Conservation (phyloP, 2,113 vertebrate species). For the Chelonoidis abingdonii region DNA sequence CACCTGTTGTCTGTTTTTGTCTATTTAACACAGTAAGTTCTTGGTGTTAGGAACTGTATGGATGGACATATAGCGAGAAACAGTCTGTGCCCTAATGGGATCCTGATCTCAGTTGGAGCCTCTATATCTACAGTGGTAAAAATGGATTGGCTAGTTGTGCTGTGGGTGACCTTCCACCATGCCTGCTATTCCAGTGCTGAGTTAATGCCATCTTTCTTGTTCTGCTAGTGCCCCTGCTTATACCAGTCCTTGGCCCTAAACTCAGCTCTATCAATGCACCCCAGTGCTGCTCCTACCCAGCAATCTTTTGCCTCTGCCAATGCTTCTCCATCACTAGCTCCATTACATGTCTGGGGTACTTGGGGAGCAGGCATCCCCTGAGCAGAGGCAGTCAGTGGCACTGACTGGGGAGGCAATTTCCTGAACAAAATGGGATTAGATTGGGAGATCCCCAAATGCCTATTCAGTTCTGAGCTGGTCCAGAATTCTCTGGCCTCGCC, state of each 20-base stretch:
- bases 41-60: not conserved
- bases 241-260: not conserved
- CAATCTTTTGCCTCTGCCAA: too few relatives aligned
- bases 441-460: not conserved
- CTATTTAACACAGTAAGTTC: not conserved
- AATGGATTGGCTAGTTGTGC: accelerated
- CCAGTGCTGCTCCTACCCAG: too few relatives aligned
- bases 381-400: too few relatives aligned
- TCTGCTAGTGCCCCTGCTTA: accelerated
- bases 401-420: not conserved
- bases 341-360: not conserved
- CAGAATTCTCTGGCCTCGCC: not conserved
- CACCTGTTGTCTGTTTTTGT: not conserved
- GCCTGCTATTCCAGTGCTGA: not conserved
- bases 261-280: too few relatives aligned
- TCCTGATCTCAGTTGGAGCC: not conserved
- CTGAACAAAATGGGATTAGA: not conserved
- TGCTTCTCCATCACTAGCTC: not conserved
- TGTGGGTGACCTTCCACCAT: not conserved
- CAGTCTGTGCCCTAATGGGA: not conserved
- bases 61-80: not conserved
- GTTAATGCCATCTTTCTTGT: not conserved
- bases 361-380: not conserved
- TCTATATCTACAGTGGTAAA: not conserved
- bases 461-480: not conserved